Evolutionary conservation across 1,140 invertebrate genomes (phyloP).

Genomic region (Scaptomyza hsui): DNA sequence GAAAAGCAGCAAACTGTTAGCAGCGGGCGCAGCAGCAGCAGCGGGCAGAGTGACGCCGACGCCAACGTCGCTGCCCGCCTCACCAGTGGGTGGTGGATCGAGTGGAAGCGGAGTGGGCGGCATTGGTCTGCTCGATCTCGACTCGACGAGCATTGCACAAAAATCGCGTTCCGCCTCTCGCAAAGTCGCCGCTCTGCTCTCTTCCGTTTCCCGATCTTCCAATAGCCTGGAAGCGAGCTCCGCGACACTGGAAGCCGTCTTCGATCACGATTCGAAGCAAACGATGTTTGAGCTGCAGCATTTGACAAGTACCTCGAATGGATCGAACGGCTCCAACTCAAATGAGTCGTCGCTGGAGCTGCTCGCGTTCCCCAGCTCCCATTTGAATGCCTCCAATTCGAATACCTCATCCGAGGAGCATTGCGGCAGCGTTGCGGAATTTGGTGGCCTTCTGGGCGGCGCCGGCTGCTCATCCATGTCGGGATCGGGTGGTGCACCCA

Average conservation of each 20-base stretch:
- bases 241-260: constrained; percentile 70
- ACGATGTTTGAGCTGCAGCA: constrained; percentile 81
- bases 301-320: constrained; percentile 52
- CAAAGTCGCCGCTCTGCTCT: constrained; percentile 74
- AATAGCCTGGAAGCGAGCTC: constrained; percentile 64
- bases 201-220: constrained; percentile 78
- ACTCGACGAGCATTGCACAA: constrained; percentile 71
- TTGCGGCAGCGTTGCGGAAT: constrained; percentile 68
- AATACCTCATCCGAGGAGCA: constrained; percentile 81
- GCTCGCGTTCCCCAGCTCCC: constrained; percentile 76
- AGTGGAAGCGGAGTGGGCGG: constrained; percentile 18
- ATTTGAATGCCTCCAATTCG: constrained; percentile 81
- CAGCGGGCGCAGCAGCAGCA: constrained; percentile 12
- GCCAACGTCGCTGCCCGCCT: constrained; percentile 51
- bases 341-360: constrained; percentile 78
- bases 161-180: constrained; percentile 77
- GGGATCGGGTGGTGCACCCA: constrained; percentile 49
- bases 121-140: constrained; percentile 68
- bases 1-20: constrained; percentile 9
- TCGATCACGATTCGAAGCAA: constrained; percentile 82
- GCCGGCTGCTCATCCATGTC: constrained; percentile 56
- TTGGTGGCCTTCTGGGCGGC: constrained; percentile 65
- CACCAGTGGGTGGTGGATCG: constrained; percentile 44
- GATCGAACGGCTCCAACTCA: constrained; percentile 74
- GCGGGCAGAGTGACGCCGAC: constrained; percentile 48